Evolutionary conservation across 2,888 invertebrate genomes (phyloP).

Genomic region (Nipponacmea schrenckii): DNA sequence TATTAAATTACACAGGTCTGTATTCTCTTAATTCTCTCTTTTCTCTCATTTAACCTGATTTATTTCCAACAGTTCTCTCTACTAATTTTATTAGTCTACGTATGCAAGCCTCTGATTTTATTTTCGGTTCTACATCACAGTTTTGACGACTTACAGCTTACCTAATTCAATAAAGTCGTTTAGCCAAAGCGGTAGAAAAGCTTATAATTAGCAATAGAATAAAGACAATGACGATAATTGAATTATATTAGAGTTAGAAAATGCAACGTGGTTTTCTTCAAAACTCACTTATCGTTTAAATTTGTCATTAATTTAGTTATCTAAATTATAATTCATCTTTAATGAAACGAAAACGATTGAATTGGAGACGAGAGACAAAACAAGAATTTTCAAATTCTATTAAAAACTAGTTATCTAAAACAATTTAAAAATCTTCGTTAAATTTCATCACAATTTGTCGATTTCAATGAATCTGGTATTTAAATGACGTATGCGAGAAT

Average conservation of each 20-base stretch:
- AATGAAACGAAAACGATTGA: constrained; percentile 3
- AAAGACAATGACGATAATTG: constrained; percentile 1
- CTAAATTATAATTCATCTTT: constrained; percentile 7
- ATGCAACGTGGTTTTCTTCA: constrained; percentile 5
- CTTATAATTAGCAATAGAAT: constrained; percentile 7
- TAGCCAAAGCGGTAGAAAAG: constrained; percentile 7
- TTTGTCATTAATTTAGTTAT: not conserved
- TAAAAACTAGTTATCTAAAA: too few species aligned
- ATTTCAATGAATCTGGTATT: too few species aligned
- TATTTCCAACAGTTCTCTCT: not conserved
- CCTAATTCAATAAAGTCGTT: constrained; percentile 3
- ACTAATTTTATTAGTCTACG: constrained; percentile 2
- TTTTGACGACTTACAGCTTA: constrained; percentile 2
- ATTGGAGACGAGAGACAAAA: too few species aligned
- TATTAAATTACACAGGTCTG: constrained; percentile 2
- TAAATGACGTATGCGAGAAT: too few species aligned
- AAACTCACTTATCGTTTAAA: constrained; percentile 2
- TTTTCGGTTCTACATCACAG: not conserved
- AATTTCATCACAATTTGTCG: too few species aligned
- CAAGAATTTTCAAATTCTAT: too few species aligned
- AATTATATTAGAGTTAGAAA: constrained; percentile 3
- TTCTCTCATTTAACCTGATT: constrained; percentile 6
- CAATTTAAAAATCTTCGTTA: too few species aligned
- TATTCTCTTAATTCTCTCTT: constrained; percentile 7
- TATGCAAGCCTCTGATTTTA: constrained; percentile 7